A percentile compares a stretch with the other conserved stretches of the same genome.
Conservation (phyloP, 2,797 vertebrate genomes). For the Sebastes elongatus region DNA sequence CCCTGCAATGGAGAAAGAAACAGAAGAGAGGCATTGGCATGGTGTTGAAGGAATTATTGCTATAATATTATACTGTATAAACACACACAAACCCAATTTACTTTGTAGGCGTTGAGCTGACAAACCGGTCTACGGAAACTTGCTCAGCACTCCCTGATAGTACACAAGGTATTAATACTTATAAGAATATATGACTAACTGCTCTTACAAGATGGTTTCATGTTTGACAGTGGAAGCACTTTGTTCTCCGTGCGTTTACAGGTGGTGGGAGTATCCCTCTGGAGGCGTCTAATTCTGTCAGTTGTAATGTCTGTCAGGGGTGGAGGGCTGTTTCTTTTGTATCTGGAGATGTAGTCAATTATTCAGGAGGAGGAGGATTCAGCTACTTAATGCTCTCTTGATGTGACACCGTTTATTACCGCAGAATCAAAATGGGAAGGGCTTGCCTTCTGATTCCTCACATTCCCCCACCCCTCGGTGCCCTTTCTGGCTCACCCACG, state of each 20-base stretch:
- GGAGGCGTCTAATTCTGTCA: slow-evolving; percentile 41
- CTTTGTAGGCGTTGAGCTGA: neutral
- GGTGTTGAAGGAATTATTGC: neutral
- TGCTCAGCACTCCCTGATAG: neutral
- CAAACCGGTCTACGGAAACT: neutral
- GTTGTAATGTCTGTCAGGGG: slow-evolving; percentile 32
- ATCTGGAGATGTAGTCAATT: slow-evolving; percentile 41
- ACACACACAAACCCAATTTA: neutral
- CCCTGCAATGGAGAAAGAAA: neutral
- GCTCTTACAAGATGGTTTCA: slow-evolving; percentile 10
- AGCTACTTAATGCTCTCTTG: slow-evolving; percentile 19
- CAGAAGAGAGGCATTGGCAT: neutral
- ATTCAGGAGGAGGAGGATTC: slow-evolving; percentile 46
- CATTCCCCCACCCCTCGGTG: neutral
- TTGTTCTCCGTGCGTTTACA: slow-evolving; percentile 26
- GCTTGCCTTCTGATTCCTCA: neutral
- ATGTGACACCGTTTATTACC: neutral
- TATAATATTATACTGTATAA: neutral
- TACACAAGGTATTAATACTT: neutral
- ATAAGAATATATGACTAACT: neutral
- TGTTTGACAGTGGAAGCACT: slow-evolving; percentile 53
- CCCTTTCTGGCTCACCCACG: neutral
- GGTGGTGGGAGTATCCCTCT: slow-evolving; percentile 31
- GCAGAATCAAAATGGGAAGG: neutral
- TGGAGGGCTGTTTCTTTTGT: slow-evolving; percentile 31